These are phyloP conservation scores for Leptothorax acervorum DNA, from an alignment of 2,888 invertebrate genomes.

Conservation along the genomic window DNA sequence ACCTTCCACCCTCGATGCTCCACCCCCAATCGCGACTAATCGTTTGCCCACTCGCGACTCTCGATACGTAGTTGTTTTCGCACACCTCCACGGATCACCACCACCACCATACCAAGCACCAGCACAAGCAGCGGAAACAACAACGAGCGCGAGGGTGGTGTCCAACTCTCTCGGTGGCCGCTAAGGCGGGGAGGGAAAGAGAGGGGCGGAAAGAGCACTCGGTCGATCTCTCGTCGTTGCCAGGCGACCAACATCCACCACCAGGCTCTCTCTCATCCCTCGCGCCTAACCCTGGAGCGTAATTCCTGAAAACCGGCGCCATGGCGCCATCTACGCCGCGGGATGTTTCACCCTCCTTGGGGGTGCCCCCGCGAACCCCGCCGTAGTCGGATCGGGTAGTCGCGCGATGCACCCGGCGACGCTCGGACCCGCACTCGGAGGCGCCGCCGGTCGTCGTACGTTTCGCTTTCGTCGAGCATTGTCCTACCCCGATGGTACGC, in stretches of 20 bases:
- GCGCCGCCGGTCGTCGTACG: constrained; percentile 64
- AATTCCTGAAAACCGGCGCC: constrained; percentile 56
- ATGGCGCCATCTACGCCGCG: constrained; percentile 61
- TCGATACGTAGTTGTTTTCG: constrained; percentile 26
- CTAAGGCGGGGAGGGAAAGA: constrained; percentile 21
- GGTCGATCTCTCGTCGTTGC: constrained; percentile 85
- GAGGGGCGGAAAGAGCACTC: constrained; percentile 83
- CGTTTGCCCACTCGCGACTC: constrained; percentile 23
- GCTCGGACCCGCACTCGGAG: constrained; percentile 78
- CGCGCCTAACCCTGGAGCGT: constrained; percentile 49
- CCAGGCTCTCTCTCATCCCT: constrained; percentile 58
- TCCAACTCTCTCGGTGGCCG: constrained; percentile 44
- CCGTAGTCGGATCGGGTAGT: constrained; percentile 76
- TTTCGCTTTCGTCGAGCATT: constrained; percentile 56
- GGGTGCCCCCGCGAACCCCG: constrained; percentile 52
- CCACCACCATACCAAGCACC: background rate
- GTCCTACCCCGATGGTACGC: constrained; percentile 53
- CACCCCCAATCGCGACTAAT: constrained; percentile 35
- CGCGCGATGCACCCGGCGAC: constrained; percentile 83
- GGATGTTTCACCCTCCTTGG: constrained; percentile 52
- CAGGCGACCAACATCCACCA: constrained; percentile 82
- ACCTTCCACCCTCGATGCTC: constrained; percentile 43
- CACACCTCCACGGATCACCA: constrained; percentile 12
- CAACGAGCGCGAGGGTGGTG: constrained; percentile 49
- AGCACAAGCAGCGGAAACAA: constrained; percentile 27